These are phyloP conservation scores for Rotaria sp. DNA, from an alignment of 2,888 invertebrate genomes.

Conservation along the genomic window DNA sequence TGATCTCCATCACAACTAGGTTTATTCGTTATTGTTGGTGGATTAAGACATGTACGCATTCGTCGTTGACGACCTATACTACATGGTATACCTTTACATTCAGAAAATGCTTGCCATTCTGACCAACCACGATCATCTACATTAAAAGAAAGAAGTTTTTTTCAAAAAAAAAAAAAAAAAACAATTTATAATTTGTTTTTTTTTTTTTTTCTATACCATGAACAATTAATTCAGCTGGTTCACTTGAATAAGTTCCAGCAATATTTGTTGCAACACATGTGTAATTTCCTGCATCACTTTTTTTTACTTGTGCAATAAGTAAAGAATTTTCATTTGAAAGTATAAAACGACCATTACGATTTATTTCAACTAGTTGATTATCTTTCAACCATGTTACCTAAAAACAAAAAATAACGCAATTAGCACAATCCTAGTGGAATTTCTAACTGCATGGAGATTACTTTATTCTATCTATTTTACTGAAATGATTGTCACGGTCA, in stretches of 20 bases:
- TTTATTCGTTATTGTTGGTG: slow-evolving; percentile 32
- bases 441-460: too few species aligned
- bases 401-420: too few species aligned
- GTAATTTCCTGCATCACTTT: slow-evolving; percentile 35
- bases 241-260: slow-evolving; percentile 32
- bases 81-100: slow-evolving; percentile 34
- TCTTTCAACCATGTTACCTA: slow-evolving; percentile 37
- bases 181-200: background rate
- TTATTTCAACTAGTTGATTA: slow-evolving; percentile 31
- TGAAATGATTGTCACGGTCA: too few species aligned
- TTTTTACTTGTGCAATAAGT: slow-evolving; percentile 32
- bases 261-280: slow-evolving; percentile 39
- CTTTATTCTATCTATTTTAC: too few species aligned
- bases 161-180: background rate
- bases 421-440: too few species aligned
- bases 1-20: slow-evolving; percentile 35
- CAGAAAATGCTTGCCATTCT: slow-evolving; percentile 36
- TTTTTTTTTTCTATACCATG: background rate
- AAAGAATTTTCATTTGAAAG: slow-evolving; percentile 35
- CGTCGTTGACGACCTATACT: slow-evolving; percentile 35
- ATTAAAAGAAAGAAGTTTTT: background rate
- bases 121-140: slow-evolving; percentile 33
- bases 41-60: slow-evolving; percentile 35
- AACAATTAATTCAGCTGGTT: slow-evolving; percentile 32
- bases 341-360: slow-evolving; percentile 31